Evolutionary conservation across 2,113 vertebrate genomes (phyloP).

Genomic region (Apodemus sylvaticus): DNA sequence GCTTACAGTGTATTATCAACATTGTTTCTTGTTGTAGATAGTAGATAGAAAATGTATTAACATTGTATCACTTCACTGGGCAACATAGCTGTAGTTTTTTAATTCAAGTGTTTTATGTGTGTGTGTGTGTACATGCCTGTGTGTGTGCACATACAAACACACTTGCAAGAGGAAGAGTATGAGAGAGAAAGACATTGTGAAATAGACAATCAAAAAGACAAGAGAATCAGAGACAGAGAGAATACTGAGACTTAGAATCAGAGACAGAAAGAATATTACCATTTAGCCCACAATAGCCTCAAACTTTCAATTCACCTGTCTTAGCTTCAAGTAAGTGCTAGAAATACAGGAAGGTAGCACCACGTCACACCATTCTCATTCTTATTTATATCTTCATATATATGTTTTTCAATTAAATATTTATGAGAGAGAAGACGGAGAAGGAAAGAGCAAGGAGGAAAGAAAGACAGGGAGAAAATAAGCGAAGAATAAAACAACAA

Average conservation of each 20-base stretch:
- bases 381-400: not conserved
- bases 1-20: not conserved
- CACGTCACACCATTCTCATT: not conserved
- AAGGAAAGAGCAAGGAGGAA: rapidly evolving
- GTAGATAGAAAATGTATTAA: not conserved
- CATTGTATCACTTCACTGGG: not conserved
- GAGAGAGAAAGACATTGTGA: not conserved
- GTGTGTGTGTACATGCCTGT: too few relatives aligned
- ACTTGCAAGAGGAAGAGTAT: not conserved
- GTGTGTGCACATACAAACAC: too few relatives aligned
- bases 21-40: not conserved
- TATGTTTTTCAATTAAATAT: not conserved
- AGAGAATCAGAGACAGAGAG: not conserved
- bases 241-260: too few relatives aligned
- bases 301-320: not conserved
- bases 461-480: not conserved
- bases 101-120: not conserved
- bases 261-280: not conserved
- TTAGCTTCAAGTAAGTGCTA: not conserved
- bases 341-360: not conserved
- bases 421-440: not conserved
- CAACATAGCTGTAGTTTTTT: not conserved
- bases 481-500: slow-evolving; percentile 19
- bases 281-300: not conserved
- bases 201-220: not conserved